These are phyloP conservation scores for Marronus borbonicus DNA, from an alignment of 2,888 invertebrate species.

Conservation along the genomic window DNA sequence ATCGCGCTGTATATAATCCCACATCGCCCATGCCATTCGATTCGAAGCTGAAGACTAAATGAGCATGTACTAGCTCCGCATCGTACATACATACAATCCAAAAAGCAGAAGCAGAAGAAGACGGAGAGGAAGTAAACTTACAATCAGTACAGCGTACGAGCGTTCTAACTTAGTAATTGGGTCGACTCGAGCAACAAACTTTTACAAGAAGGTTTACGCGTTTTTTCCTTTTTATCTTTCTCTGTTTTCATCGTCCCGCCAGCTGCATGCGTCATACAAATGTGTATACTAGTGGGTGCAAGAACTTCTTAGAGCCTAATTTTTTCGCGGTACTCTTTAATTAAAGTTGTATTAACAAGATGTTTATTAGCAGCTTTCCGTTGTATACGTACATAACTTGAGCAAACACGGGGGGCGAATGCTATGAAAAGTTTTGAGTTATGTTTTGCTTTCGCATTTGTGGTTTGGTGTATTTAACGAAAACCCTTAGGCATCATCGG, in stretches of 20 bases:
- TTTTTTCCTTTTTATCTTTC: conserved; percentile 17
- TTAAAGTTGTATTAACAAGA: conserved; percentile 41
- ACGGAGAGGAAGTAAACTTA: conserved; percentile 15
- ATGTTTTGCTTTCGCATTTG: conserved; percentile 10
- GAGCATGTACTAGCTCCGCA: background rate
- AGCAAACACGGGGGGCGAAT: too few species aligned
- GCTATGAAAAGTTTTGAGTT: conserved; percentile 10
- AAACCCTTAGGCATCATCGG: background rate
- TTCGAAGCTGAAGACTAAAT: too few species aligned
- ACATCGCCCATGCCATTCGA: too few species aligned
- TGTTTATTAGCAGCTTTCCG: conserved; percentile 38
- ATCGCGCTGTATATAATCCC: too few species aligned
- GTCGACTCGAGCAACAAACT: conserved; percentile 31
- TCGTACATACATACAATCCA: background rate
- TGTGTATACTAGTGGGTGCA: background rate
- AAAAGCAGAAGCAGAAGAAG: background rate
- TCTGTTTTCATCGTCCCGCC: background rate
- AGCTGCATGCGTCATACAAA: background rate
- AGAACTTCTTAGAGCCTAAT: conserved; percentile 39
- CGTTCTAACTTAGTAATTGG: conserved; percentile 42
- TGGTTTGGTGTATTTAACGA: background rate
- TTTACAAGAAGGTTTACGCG: conserved; percentile 38
- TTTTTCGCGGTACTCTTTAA: conserved; percentile 34
- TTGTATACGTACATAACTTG: background rate
- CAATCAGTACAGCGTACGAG: conserved; percentile 37